These are phyloP conservation scores for Neosilurus mollespiculum DNA, from an alignment of 2,797 vertebrate species.

Conservation along the genomic window DNA sequence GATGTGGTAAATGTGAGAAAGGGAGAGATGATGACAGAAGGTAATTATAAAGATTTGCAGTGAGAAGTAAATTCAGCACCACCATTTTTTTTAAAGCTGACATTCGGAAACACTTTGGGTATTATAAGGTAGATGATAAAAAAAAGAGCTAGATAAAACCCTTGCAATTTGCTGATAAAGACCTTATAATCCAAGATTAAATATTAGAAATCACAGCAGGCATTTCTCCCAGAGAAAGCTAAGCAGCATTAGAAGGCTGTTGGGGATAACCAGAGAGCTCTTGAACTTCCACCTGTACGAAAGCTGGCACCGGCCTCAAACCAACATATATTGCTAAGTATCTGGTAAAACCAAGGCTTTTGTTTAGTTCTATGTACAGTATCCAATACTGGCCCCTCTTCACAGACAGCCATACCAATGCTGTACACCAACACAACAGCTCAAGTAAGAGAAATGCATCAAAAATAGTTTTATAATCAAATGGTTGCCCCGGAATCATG, in stretches of 20 bases:
- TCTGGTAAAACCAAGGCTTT: background rate
- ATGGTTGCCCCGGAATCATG: background rate
- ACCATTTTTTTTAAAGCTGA: background rate
- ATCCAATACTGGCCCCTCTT: background rate
- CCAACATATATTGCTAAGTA: background rate
- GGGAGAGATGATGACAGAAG: background rate
- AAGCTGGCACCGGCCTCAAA: background rate
- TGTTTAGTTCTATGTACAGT: background rate
- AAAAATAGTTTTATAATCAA: background rate
- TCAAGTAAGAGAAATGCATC: background rate
- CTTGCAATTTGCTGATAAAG: slow-evolving; percentile 1
- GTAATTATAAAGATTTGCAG: background rate
- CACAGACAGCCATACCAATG: background rate
- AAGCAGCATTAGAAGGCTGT: background rate
- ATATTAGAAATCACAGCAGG: background rate
- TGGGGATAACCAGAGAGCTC: background rate
- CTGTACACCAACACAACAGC: background rate
- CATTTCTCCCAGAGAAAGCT: background rate
- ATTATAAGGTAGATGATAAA: background rate
- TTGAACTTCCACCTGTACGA: background rate
- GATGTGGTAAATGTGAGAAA: background rate
- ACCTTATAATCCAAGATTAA: background rate
- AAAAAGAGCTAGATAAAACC: background rate
- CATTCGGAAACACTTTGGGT: slow-evolving; percentile 32
- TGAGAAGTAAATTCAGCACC: background rate